A percentile compares a stretch with the other conserved stretches of the same genome.
Evolutionary conservation across 2,888 invertebrate genomes (phyloP).

Genomic region (Drosophila paranaensis): DNA sequence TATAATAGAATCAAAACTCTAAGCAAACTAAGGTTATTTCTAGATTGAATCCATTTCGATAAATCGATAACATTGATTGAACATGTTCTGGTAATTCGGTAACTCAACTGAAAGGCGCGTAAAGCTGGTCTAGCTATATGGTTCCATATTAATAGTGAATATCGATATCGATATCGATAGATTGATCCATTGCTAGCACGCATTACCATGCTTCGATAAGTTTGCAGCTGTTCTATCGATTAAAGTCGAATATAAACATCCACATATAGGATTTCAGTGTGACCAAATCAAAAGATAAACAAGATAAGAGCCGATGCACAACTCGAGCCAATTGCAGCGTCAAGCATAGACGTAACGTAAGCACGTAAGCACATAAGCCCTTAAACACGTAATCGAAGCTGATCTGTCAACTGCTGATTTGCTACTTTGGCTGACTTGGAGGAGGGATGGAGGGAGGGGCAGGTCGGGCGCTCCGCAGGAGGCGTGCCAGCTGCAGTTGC

Average conservation of each 20-base stretch:
- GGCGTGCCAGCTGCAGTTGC: slow-evolving; percentile 4
- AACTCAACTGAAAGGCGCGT: no score
- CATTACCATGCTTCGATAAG: not conserved
- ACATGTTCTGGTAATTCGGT: not conserved
- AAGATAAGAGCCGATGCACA: slow-evolving; percentile 2
- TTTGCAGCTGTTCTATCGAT: not conserved
- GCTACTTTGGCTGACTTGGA: not conserved
- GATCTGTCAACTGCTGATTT: slow-evolving; percentile 22
- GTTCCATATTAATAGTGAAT: not conserved
- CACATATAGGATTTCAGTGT: not conserved
- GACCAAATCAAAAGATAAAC: slow-evolving; percentile 1
- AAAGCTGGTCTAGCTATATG: not conserved
- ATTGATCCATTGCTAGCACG: not conserved
- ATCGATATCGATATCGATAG: not conserved
- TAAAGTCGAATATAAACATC: no score
- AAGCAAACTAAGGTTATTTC: no score
- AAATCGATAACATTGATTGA: not conserved
- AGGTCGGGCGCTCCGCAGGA: not conserved
- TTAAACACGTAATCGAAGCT: slow-evolving; percentile 18
- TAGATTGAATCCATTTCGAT: not conserved
- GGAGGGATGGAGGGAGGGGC: no score
- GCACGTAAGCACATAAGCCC: slow-evolving; percentile 20
- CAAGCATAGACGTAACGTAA: slow-evolving; percentile 9
- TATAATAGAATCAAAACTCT: no score
- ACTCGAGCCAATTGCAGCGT: slow-evolving; percentile 5